Conservation (phyloP, 2,113 vertebrate genomes). For the Oophaga pumilio region DNA sequence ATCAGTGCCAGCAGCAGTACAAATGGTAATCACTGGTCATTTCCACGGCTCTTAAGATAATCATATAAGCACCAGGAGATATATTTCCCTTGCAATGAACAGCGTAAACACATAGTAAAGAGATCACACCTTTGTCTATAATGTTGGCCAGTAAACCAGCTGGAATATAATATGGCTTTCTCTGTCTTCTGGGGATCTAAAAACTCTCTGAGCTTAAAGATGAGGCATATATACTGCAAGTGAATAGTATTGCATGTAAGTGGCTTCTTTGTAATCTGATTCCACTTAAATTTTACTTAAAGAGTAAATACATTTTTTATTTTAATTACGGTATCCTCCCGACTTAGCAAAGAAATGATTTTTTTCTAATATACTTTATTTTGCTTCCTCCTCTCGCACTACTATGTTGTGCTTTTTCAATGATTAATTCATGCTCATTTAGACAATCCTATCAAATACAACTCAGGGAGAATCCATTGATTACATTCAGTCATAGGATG, state of each 20-base stretch:
- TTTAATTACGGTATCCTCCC: too few relatives aligned
- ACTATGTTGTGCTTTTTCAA: too few relatives aligned
- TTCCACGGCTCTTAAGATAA: constrained; percentile 59
- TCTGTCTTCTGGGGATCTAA: background rate
- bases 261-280: too few relatives aligned
- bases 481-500: too few relatives aligned
- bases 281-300: too few relatives aligned
- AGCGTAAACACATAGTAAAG: background rate
- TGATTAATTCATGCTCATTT: too few relatives aligned
- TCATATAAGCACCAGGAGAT: constrained; percentile 62
- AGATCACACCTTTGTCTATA: background rate
- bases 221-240: background rate
- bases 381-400: too few relatives aligned
- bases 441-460: too few relatives aligned
- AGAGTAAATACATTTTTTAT: too few relatives aligned
- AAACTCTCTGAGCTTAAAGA: background rate
- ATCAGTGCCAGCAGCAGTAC: background rate
- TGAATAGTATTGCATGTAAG: background rate
- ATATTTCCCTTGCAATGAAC: constrained; percentile 43
- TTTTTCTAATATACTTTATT: too few relatives aligned
- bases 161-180: background rate
- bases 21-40: background rate
- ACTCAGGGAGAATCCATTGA: too few relatives aligned
- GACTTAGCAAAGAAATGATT: too few relatives aligned
- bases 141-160: background rate